Base-by-base conservation (phyloP, 2,797 vertebrate species). In the Selene dorsalis region DNA sequence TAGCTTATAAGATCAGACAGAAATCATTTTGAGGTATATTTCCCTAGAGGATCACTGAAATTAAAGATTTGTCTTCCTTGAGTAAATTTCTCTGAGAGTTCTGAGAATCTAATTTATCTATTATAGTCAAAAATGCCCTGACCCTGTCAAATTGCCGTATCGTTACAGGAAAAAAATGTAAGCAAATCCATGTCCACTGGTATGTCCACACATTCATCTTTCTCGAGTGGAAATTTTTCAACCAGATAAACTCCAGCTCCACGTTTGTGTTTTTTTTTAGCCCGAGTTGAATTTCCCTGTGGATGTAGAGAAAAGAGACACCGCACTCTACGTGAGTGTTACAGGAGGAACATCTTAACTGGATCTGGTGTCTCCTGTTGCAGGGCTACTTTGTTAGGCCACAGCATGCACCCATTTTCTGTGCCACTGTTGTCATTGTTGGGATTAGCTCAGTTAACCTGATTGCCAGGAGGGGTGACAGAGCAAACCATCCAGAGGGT, bases 331-430 rank as follows among this genome's bases (percentile, higher is more conserved):
- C 35, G 50, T 78, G 85, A 91, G 87, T 80, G 89, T 92, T 83
- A 82, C 84, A 82, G 72, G 85, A 89, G 79, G 85, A 88, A 86
- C 81, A 75, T 79, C 52, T 84, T 83, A 86, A 84, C 84, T 81
- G 79, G 89, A 93, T 92, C 89, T 73, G 86, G 69, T 91, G 88
- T 93, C 91, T 87, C 83, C 72, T 89, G 87, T 90, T 91, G 92
- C 93, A 84, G 71, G 59, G 69, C 80, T 80, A 89, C 88, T 90
- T 91, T 90, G 90, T 91, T 74, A 83, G 80, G 88, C 86, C 35
- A 22, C 3, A 79, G 75, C 89, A 57, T 84, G 73, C 66, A 41
- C 72, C 84, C 74, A 64, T 86, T 90, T 90, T 84, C 81, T 90
- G 73, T 87, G 79, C 69, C 77, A 83, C 64, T 89, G 87, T 91